A percentile compares a stretch with the other conserved stretches of the same genome.
phyloP scores from a whole-genome alignment of 2,888 invertebrate species.

The Pecten maximus region DNA sequence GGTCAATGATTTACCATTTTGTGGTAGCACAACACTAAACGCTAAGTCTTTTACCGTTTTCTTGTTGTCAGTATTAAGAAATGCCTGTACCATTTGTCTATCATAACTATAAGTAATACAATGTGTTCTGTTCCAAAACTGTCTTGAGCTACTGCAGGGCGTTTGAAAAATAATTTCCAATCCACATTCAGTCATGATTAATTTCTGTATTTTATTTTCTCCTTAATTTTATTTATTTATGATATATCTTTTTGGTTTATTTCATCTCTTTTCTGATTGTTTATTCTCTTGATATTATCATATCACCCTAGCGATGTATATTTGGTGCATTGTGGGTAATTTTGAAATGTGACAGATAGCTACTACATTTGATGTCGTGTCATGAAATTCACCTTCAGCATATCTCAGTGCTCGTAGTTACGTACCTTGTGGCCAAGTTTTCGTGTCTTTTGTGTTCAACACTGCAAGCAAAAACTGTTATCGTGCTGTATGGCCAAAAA shows the following conservation, averaged over 20 bases:
- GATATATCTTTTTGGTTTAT: conserved; percentile 27
- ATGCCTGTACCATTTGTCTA: conserved; percentile 71
- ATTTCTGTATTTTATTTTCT: conserved; percentile 15
- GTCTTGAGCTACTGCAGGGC: conserved; percentile 28
- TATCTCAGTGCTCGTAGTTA: conserved; percentile 32
- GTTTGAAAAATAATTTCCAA: conserved; percentile 23
- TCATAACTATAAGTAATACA: conserved; percentile 16
- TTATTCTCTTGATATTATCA: conserved; percentile 25
- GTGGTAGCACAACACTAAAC: conserved; percentile 79
- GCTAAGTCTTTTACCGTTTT: conserved; percentile 71
- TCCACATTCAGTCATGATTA: conserved; percentile 22
- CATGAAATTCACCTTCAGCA: conserved; percentile 35
- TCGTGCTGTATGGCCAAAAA: conserved; percentile 35
- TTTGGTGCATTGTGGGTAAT: conserved; percentile 32
- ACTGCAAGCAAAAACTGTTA: conserved; percentile 35
- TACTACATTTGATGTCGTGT: conserved; percentile 35
- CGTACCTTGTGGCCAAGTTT: conserved; percentile 33
- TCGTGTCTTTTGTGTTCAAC: conserved; percentile 33
- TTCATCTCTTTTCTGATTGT: conserved; percentile 25
- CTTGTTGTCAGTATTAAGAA: conserved; percentile 79
- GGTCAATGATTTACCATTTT: conserved; percentile 74
- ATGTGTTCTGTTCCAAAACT: conserved; percentile 28
- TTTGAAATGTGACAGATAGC: conserved; percentile 29
- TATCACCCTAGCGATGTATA: conserved; percentile 29
- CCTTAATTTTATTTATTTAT: conserved; percentile 33